Percentiles rank a stretch among this genome's conserved stretches.
phyloP scores from a whole-genome alignment of 2,113 vertebrate species.

The Sinocyclocheilus maitianheensis region DNA sequence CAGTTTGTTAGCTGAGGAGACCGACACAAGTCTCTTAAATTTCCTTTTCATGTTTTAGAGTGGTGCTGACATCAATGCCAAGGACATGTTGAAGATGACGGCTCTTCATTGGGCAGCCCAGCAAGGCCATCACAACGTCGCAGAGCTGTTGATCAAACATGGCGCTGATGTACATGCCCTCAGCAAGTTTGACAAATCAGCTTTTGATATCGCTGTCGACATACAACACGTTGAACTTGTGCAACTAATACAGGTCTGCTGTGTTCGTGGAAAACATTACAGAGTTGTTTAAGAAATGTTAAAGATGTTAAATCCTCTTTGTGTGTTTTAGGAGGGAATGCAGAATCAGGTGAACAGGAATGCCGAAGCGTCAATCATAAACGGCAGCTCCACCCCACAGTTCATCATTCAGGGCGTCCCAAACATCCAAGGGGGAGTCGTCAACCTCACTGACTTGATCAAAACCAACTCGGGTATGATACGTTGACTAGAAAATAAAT shows the following conservation, averaged over 20 bases:
- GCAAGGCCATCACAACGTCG: conserved; percentile 81
- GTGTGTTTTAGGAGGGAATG: conserved; percentile 83
- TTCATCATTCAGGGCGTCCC: conserved; percentile 79
- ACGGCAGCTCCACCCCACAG: conserved; percentile 71
- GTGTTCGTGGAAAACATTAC: not conserved
- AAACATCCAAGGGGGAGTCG: conserved; percentile 71
- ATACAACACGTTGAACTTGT: conserved; percentile 86
- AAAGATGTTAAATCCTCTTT: not conserved
- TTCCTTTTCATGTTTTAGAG: conserved; percentile 73
- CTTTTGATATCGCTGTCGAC: conserved; percentile 88
- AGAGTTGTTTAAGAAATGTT: not conserved
- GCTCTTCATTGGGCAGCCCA: conserved; percentile 93
- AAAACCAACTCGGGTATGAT: conserved; percentile 74
- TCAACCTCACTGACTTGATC: conserved; percentile 78
- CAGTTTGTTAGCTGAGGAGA: not conserved
- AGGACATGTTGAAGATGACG: conserved; percentile 97
- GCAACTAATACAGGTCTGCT: conserved; percentile 84
- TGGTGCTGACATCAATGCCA: conserved; percentile 91
- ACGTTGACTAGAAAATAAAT: not conserved
- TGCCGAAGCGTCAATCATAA: conserved; percentile 60
- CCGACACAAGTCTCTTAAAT: not conserved
- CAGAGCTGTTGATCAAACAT: conserved; percentile 83
- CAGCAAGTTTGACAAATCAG: conserved; percentile 92
- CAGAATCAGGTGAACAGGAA: conserved; percentile 79
- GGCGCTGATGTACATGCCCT: conserved; percentile 86